Evolutionary conservation across 2,888 invertebrate genomes (phyloP).

Genomic region (Hydraecia micacea): DNA sequence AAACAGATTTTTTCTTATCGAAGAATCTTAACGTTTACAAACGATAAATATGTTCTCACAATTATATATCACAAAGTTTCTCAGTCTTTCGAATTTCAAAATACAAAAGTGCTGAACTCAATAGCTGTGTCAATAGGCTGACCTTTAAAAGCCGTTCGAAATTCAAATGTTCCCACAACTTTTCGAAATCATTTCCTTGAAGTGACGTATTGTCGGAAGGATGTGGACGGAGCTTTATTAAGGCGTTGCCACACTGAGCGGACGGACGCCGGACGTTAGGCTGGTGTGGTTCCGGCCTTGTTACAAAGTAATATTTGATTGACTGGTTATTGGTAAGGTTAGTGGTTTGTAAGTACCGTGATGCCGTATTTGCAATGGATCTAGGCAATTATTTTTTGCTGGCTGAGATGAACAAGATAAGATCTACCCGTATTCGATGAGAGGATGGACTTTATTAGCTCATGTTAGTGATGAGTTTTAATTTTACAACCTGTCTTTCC

Average conservation of each 20-base stretch:
- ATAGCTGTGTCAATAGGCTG: too few species aligned
- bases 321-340: conserved; percentile 41
- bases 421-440: background rate
- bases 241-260: conserved; percentile 58
- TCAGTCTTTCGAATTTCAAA: conserved; percentile 40
- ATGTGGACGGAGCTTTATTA: conserved; percentile 54
- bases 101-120: conserved; percentile 31
- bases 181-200: conserved; percentile 54
- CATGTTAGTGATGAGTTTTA: background rate
- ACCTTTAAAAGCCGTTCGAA: conserved; percentile 49
- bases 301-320: conserved; percentile 44
- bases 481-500: background rate
- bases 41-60: conserved; percentile 19
- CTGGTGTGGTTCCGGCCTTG: conserved; percentile 60
- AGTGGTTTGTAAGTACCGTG: conserved; percentile 39
- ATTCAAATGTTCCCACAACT: conserved; percentile 59
- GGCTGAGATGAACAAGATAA: conserved; percentile 23
- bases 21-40: background rate
- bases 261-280: conserved; percentile 40
- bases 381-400: conserved; percentile 39
- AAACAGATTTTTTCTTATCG: background rate
- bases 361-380: conserved; percentile 35
- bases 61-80: conserved; percentile 14
- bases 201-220: conserved; percentile 60
- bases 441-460: conserved; percentile 34